phyloP scores from a whole-genome alignment of 2,113 vertebrate species.

The Physeter macrocephalus region DNA sequence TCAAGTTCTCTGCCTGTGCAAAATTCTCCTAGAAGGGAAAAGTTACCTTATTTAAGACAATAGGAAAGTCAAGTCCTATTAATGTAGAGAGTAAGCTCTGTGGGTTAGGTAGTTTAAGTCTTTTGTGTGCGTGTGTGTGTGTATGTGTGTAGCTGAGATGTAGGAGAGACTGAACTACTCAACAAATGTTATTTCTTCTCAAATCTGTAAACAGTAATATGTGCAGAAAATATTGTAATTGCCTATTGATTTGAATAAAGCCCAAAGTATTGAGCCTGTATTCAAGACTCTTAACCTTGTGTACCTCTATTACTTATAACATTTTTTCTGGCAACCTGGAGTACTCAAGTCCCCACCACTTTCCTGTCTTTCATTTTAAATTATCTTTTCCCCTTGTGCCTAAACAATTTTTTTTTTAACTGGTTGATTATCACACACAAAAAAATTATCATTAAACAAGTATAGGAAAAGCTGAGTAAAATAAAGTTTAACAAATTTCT shows the following conservation, averaged over 20 bases:
- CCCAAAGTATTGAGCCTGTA: neutral
- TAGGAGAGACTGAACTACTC: neutral
- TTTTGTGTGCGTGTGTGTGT: neutral
- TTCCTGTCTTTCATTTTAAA: neutral
- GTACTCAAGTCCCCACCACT: neutral
- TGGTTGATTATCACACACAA: neutral
- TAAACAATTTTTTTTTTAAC: neutral
- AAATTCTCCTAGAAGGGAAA: neutral
- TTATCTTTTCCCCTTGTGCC: neutral
- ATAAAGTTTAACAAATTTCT: neutral
- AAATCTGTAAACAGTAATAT: neutral
- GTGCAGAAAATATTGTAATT: neutral
- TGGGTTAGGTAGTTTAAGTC: neutral
- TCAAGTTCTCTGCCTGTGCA: neutral
- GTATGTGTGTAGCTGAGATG: neutral
- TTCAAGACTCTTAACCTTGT: neutral
- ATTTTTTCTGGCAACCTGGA: neutral
- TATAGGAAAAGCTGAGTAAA: neutral
- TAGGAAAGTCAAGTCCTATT: neutral
- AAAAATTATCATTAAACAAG: neutral
- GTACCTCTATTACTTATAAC: neutral
- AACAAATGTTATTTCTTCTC: neutral
- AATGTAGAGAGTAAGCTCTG: neutral
- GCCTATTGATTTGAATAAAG: neutral
- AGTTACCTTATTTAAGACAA: neutral